Evolutionary conservation across 2,113 vertebrate genomes (phyloP).

Genomic region (Oryzias celebensis): DNA sequence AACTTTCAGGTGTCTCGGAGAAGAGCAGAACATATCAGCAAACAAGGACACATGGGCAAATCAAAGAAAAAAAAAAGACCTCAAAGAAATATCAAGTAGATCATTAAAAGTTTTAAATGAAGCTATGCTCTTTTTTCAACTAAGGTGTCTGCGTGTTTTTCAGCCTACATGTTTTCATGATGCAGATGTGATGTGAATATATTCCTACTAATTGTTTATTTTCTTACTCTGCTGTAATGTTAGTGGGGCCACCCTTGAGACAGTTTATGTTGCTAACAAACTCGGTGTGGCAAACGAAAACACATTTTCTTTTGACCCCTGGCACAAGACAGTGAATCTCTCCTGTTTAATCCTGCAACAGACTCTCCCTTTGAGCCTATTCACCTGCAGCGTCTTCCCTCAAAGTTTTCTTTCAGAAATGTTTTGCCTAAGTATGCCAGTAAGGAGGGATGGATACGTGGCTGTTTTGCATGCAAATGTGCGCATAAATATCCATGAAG

Average conservation of each 20-base stretch:
- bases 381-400: not conserved
- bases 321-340: not conserved
- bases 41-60: slow-evolving; percentile 14
- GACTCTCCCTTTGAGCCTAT: not conserved
- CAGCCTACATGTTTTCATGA: not conserved
- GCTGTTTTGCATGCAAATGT: not conserved
- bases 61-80: slow-evolving; percentile 18
- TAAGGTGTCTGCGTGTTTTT: not conserved
- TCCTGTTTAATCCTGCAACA: not conserved
- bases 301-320: slow-evolving; percentile 5
- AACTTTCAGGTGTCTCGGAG: slow-evolving; percentile 37
- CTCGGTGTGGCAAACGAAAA: not conserved
- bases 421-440: not conserved
- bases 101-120: slow-evolving; percentile 23
- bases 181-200: not conserved
- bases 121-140: not conserved
- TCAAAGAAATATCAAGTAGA: not conserved
- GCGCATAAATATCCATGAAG: not conserved
- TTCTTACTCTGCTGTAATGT: not conserved
- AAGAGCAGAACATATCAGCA: slow-evolving; percentile 36
- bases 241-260: not conserved
- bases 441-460: not conserved
- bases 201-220: not conserved
- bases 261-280: not conserved
- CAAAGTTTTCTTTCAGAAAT: not conserved